Percentiles rank a stretch among this genome's conserved stretches.
These are phyloP conservation scores for Apis laboriosa DNA, from an alignment of 1,140 invertebrate species.

Conservation along the genomic window DNA sequence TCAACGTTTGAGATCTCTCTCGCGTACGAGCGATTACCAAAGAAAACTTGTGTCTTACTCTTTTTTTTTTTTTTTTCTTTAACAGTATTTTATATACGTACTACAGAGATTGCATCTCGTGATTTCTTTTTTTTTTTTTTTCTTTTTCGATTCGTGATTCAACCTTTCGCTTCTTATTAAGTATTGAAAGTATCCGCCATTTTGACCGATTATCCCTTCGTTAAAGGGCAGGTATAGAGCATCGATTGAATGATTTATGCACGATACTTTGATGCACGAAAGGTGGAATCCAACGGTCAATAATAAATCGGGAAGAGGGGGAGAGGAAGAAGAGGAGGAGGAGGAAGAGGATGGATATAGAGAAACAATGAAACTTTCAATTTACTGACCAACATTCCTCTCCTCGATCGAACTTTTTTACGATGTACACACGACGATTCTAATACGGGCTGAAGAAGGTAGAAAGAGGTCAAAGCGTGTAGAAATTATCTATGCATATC, in stretches of 20 bases:
- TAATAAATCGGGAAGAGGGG: neutral
- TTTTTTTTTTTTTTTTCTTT: too few species aligned
- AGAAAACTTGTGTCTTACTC: neutral
- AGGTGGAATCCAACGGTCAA: neutral
- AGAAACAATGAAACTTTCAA: constrained; percentile 23
- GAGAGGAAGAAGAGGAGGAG: neutral
- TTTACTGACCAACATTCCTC: neutral
- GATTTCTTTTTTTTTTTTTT: too few species aligned
- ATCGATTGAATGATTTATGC: constrained; percentile 3
- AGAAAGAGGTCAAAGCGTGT: constrained; percentile 26
- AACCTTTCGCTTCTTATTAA: too few species aligned
- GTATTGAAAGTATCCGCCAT: neutral
- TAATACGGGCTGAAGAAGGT: neutral
- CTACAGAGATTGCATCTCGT: too few species aligned
- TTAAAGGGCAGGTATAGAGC: neutral
- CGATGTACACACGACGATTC: constrained; percentile 23
- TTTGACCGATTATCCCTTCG: neutral
- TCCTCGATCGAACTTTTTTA: neutral
- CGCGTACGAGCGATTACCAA: constrained; percentile 53
- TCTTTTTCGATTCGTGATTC: too few species aligned
- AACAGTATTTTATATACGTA: too few species aligned
- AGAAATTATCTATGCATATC: constrained; percentile 7
- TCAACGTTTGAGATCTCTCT: constrained; percentile 46
- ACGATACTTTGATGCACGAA: neutral
- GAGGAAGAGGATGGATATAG: neutral